Evolutionary conservation across 2,888 invertebrate species (phyloP).

Genomic region (Prosapia bicincta): DNA sequence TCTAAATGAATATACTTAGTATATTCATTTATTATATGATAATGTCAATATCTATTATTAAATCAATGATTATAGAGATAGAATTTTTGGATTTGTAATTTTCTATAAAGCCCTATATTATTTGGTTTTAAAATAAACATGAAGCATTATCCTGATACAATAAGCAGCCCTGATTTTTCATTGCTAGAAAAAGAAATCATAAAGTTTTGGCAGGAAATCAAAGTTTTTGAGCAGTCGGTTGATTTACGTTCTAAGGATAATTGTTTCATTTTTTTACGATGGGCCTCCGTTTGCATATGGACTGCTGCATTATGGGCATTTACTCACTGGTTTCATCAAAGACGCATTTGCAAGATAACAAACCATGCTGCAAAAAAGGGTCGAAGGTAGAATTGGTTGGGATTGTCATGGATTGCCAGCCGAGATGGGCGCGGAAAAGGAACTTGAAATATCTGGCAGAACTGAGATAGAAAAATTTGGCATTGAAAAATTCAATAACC

Average conservation of each 20-base stretch:
- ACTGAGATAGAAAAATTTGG: constrained; percentile 11
- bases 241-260: constrained; percentile 7
- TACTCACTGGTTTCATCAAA: constrained; percentile 15
- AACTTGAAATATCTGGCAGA: constrained; percentile 10
- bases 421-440: constrained; percentile 18
- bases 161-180: constrained; percentile 10
- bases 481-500: constrained; percentile 15
- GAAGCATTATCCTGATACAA: constrained; percentile 14
- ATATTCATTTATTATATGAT: too few species aligned
- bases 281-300: constrained; percentile 21
- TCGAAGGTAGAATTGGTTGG: constrained; percentile 12
- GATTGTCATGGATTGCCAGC: constrained; percentile 21
- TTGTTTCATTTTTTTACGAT: constrained; percentile 14
- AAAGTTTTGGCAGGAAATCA: constrained; percentile 17
- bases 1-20: too few species aligned
- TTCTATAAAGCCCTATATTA: too few species aligned
- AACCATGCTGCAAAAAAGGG: constrained; percentile 13
- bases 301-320: constrained; percentile 17
- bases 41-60: too few species aligned
- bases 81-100: too few species aligned
- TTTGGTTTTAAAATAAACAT: too few species aligned
- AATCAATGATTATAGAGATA: too few species aligned
- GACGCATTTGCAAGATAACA: constrained; percentile 9
- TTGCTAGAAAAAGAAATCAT: constrained; percentile 4
- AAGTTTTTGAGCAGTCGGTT: constrained; percentile 8